These are phyloP conservation scores for Gorsachius goisagi DNA, from an alignment of 2,113 vertebrate species.

Conservation along the genomic window DNA sequence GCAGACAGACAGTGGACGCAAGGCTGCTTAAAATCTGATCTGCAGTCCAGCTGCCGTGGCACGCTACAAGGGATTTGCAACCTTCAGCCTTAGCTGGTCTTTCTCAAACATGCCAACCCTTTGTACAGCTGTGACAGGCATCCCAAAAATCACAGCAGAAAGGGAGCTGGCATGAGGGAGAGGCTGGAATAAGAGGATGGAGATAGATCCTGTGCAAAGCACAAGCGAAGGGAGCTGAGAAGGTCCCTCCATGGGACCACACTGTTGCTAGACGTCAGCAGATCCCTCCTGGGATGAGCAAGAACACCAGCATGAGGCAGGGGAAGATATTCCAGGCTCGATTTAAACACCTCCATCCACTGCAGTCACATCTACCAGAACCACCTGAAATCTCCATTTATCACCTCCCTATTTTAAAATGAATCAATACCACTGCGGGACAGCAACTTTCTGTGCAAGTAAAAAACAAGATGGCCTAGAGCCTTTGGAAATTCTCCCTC, in stretches of 20 bases:
- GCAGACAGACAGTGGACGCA: neutral
- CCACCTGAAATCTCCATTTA: conserved; percentile 41
- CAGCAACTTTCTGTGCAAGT: neutral
- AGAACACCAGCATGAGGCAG: neutral
- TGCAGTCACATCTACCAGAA: conserved; percentile 28
- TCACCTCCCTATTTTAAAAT: conserved; percentile 36
- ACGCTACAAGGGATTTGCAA: neutral
- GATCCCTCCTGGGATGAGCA: neutral
- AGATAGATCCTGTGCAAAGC: neutral
- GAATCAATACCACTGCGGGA: conserved; percentile 18
- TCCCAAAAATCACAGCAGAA: neutral
- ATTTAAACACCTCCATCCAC: neutral
- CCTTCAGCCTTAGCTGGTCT: neutral
- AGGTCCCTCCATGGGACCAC: neutral
- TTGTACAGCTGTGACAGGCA: neutral
- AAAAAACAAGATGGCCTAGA: conserved; percentile 34
- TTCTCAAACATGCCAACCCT: neutral
- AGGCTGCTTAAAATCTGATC: neutral
- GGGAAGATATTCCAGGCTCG: neutral
- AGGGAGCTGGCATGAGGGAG: neutral
- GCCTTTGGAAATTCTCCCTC: neutral
- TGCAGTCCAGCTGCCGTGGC: neutral
- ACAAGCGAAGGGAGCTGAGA: neutral
- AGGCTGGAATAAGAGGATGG: neutral
- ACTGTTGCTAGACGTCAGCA: neutral